phyloP scores from a whole-genome alignment of 2,797 vertebrate species.

The Delichon dasypus region DNA sequence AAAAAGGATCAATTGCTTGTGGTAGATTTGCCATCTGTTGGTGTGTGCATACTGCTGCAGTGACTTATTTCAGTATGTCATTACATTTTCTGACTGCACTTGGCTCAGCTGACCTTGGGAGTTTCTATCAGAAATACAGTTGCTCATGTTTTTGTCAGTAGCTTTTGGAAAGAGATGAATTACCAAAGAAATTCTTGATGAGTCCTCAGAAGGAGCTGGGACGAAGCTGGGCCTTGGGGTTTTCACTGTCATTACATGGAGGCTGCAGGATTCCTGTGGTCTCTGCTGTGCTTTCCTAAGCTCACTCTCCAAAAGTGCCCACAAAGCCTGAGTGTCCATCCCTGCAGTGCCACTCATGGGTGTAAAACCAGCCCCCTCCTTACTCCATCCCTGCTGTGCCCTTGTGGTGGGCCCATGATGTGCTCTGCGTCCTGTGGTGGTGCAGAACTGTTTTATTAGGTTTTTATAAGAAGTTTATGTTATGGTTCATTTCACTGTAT shows the following conservation, averaged over 20 bases:
- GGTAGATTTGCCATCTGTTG: slow-evolving; percentile 33
- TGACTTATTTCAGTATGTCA: neutral
- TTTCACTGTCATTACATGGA: neutral
- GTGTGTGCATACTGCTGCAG: neutral
- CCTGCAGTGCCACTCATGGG: neutral
- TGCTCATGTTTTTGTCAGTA: neutral
- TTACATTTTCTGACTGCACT: neutral
- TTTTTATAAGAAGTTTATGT: too few relatives aligned
- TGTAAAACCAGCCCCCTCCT: neutral
- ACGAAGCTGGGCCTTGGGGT: neutral
- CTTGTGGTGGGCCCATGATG: fast-evolving
- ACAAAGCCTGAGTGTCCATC: neutral
- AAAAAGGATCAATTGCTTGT: neutral
- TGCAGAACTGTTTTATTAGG: too few relatives aligned
- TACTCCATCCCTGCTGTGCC: neutral
- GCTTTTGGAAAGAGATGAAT: neutral
- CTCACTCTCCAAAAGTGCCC: neutral
- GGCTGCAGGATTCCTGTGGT: neutral
- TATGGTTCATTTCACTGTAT: too few relatives aligned
- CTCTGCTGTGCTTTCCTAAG: neutral
- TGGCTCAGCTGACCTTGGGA: neutral
- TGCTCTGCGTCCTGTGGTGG: too few relatives aligned
- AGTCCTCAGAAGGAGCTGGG: neutral
- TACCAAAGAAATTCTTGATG: neutral
- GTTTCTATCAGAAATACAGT: neutral